phyloP scores from a whole-genome alignment of 2,888 invertebrate genomes.

The Aquatica leii region DNA sequence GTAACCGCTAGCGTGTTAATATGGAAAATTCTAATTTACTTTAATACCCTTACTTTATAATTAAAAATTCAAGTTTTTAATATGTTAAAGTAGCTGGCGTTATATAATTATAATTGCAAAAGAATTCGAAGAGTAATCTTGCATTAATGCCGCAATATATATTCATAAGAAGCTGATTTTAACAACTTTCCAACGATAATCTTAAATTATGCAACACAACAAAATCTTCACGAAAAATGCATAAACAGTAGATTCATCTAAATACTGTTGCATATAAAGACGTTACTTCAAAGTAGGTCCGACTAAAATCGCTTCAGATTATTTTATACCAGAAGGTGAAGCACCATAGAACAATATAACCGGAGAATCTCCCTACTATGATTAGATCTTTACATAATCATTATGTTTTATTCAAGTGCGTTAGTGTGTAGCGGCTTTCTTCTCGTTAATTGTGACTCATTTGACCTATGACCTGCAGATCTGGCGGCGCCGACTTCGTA shows the following conservation, averaged over 20 bases:
- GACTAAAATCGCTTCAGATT: slow-evolving; percentile 13
- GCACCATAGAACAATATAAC: slow-evolving; percentile 24
- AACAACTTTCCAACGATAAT: slow-evolving; percentile 4
- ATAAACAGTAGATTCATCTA: not conserved
- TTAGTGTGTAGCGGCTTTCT: slow-evolving; percentile 45
- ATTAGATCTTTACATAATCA: slow-evolving; percentile 38
- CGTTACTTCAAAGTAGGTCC: slow-evolving; percentile 13
- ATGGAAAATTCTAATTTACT: too few relatives aligned
- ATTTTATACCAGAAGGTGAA: slow-evolving; percentile 11
- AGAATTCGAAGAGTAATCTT: not conserved
- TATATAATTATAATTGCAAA: too few relatives aligned
- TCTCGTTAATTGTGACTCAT: slow-evolving; percentile 51
- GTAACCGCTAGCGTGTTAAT: too few relatives aligned
- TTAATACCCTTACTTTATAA: too few relatives aligned
- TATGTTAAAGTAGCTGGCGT: too few relatives aligned
- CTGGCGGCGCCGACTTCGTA: slow-evolving; percentile 44
- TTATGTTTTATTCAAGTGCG: slow-evolving; percentile 48
- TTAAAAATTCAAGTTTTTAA: too few relatives aligned
- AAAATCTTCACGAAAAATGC: slow-evolving; percentile 7
- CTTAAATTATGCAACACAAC: slow-evolving; percentile 2
- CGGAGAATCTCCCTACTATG: slow-evolving; percentile 25
- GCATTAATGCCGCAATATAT: slow-evolving; percentile 11
- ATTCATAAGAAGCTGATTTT: slow-evolving; percentile 9
- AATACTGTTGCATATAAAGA: not conserved
- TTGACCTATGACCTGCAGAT: slow-evolving; percentile 47